phyloP scores from a whole-genome alignment of 2,797 vertebrate genomes.

The Tragopan temminckii region DNA sequence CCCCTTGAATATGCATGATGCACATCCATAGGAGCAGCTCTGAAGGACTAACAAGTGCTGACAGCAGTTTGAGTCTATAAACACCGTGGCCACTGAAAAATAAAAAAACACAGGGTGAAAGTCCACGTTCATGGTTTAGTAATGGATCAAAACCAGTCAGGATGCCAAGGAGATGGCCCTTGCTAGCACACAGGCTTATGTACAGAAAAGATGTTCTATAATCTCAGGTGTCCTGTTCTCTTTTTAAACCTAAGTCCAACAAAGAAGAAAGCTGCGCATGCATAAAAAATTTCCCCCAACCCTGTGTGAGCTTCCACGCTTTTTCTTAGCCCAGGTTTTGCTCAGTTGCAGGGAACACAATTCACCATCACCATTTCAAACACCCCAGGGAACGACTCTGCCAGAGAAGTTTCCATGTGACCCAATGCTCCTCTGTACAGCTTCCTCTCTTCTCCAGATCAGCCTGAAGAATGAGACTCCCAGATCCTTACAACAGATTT shows the following conservation, averaged over 20 bases:
- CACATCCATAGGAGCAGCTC: background rate
- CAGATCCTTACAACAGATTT: background rate
- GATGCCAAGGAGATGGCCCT: background rate
- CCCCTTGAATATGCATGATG: background rate
- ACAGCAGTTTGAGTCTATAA: background rate
- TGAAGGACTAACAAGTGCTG: background rate
- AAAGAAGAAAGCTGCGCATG: background rate
- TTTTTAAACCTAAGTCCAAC: background rate
- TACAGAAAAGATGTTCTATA: background rate
- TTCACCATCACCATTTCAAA: background rate
- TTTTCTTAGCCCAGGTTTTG: background rate
- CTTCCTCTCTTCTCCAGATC: background rate
- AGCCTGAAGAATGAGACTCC: background rate
- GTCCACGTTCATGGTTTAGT: background rate
- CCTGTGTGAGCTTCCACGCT: rapidly evolving
- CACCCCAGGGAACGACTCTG: background rate
- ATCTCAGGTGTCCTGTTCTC: background rate
- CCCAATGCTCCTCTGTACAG: background rate
- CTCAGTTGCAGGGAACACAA: background rate
- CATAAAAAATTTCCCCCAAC: background rate
- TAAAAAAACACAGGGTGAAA: background rate
- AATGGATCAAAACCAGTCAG: background rate
- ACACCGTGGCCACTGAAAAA: background rate
- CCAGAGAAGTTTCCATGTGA: background rate
- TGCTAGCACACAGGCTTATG: background rate